Evolutionary conservation across 2,888 invertebrate genomes (phyloP).

Genomic region (Drosophila yooni): DNA sequence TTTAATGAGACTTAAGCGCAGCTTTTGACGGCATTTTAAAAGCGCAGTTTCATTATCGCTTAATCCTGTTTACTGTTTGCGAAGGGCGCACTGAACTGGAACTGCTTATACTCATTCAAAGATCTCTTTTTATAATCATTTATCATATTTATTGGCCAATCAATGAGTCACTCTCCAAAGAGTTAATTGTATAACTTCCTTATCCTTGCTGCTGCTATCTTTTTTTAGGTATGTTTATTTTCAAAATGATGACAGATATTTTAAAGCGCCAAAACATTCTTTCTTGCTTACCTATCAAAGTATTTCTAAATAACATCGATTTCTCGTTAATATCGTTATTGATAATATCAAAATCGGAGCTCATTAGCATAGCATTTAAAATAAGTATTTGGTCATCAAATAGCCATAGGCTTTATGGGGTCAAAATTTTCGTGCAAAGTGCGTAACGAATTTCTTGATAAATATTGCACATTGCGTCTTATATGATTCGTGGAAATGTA

Average conservation of each 20-base stretch:
- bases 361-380: not conserved
- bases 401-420: not conserved
- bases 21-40: slow-evolving; percentile 73
- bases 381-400: not conserved
- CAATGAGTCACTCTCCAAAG: not conserved
- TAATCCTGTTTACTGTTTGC: slow-evolving; percentile 66
- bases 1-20: slow-evolving; percentile 74
- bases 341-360: not conserved
- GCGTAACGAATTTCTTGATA: not conserved
- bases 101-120: slow-evolving; percentile 1
- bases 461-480: not conserved
- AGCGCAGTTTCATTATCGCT: slow-evolving; percentile 70
- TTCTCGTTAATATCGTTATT: not conserved
- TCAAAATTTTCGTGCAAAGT: not conserved
- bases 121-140: not conserved
- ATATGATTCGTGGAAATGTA: slow-evolving; percentile 28
- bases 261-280: not conserved
- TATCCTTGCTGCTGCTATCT: not conserved
- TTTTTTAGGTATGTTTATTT: not conserved
- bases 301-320: not conserved
- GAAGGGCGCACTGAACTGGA: slow-evolving; percentile 29
- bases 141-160: not conserved
- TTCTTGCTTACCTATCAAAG: not conserved
- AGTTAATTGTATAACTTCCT: not conserved
- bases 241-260: not conserved